phyloP scores from a whole-genome alignment of 2,888 invertebrate genomes.

The Teleogryllus oceanicus region DNA sequence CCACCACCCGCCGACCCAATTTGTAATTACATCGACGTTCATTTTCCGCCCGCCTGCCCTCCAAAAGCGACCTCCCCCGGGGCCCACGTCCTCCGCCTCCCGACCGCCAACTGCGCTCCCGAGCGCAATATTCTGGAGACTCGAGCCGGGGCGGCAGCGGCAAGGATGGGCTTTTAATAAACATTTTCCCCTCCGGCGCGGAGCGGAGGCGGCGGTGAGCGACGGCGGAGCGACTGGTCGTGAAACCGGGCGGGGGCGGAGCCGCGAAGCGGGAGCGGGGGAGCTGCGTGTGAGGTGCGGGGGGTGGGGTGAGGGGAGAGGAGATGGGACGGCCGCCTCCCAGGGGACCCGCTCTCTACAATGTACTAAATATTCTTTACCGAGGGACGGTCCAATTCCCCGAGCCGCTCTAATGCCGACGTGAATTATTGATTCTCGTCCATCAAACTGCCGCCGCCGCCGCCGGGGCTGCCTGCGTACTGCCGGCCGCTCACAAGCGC shows the following conservation, averaged over 20 bases:
- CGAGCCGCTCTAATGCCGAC: slow-evolving; percentile 34
- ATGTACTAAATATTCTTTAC: slow-evolving; percentile 30
- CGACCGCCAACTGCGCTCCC: neutral
- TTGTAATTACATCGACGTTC: slow-evolving; percentile 26
- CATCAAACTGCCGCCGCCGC: slow-evolving; percentile 34
- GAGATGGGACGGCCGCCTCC: neutral
- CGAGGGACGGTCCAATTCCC: slow-evolving; percentile 28
- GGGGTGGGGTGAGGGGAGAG: neutral
- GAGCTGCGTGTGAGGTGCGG: neutral
- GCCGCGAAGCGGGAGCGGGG: neutral
- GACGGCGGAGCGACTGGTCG: neutral
- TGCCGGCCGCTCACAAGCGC: neutral
- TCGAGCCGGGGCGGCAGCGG: neutral
- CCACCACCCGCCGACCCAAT: neutral
- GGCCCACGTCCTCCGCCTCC: neutral
- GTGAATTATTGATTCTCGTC: slow-evolving; percentile 37
- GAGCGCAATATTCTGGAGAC: neutral
- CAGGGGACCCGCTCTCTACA: slow-evolving; percentile 11
- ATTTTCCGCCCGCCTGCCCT: slow-evolving; percentile 29
- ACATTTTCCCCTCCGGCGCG: slow-evolving; percentile 23
- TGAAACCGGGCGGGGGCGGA: too few species aligned
- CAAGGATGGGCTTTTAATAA: slow-evolving; percentile 32
- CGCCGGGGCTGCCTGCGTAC: neutral
- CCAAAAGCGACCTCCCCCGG: slow-evolving; percentile 24
- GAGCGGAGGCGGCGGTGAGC: neutral